Base-by-base conservation (phyloP, 2,797 vertebrate genomes). In the Melanotaenia trifasciata region DNA sequence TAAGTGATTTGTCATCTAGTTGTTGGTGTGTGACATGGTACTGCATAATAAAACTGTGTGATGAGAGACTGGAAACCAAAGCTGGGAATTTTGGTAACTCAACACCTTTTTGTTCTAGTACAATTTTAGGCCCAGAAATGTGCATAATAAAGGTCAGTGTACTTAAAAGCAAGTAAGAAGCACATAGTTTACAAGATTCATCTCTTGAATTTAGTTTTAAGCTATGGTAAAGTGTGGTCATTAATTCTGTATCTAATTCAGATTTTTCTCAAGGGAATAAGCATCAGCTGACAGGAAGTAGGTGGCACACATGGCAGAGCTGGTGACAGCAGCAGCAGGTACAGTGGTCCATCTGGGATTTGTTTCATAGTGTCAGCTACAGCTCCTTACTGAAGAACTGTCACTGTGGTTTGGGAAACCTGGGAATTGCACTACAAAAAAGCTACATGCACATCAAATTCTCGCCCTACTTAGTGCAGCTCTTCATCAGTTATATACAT, bases 401-500 rank as follows among this genome's bases (percentile, higher is more conserved):
- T 90, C 80, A 74, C 63, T 1, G 11, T 22, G 30, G 56, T 56
- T 69, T 50, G 58, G 59, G 86, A 72, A 87, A 84, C 80, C 56
- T 72, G 81, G 79, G 84, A 91, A 81, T 79, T 81, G 85, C 67
- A 85, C 84, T 38, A 79, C 67, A 79, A 78, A 89, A 88, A 78
- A 81, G 67, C 64, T 53, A 79, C 62, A 47, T 56, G 26, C 43
- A 65, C 79, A 28, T 84, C 67, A 76, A 62, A 81, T 65, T 70
- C 63, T 58, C 22, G 78, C 54, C 90, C 90, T 88, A 90, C 81
- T 92, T 92, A 73, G 72, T 28, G 60, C 82, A 74, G 72, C 83
- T 71, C 66, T 62, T 84, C 80, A 84, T 90, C 76, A 87, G 78
- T 88, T 87, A 87, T 70, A 87, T 79, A 72, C 81, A 79, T 88